Evolutionary conservation across 2,888 invertebrate genomes (phyloP).

Genomic region (Caenorhabditis drosophilae): DNA sequence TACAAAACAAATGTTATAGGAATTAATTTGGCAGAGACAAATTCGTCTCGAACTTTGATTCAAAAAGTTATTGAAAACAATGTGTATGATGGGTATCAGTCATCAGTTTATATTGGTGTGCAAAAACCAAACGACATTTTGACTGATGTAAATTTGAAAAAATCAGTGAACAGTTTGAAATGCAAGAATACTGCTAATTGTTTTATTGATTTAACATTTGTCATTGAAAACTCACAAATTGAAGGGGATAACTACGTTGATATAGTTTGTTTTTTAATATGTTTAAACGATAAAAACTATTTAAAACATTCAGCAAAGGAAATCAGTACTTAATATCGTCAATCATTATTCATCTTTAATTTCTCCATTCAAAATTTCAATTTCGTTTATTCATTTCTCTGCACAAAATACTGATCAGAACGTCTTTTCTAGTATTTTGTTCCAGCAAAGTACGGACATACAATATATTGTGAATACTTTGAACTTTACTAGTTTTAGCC

Average conservation of each 20-base stretch:
- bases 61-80: conserved; percentile 17
- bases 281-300: not conserved
- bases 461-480: conserved; percentile 9
- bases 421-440: conserved; percentile 15
- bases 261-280: conserved; percentile 7
- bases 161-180: conserved; percentile 12
- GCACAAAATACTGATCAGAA: conserved; percentile 17
- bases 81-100: conserved; percentile 9
- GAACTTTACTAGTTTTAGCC: conserved; percentile 11
- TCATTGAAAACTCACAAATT: conserved; percentile 29
- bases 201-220: conserved; percentile 26
- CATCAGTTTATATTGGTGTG: conserved; percentile 27
- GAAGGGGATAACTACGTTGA: conserved; percentile 15
- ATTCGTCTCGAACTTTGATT: conserved; percentile 1
- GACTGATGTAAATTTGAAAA: conserved; percentile 4
- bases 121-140: conserved; percentile 9
- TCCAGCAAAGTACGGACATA: conserved; percentile 11
- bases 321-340: conserved; percentile 15
- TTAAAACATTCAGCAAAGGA: conserved; percentile 13
- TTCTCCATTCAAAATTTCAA: conserved; percentile 22
- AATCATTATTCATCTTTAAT: conserved; percentile 5
- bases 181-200: conserved; percentile 31
- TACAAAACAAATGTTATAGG: conserved; percentile 26
- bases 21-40: conserved; percentile 24
- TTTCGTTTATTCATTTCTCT: conserved; percentile 32